Percentiles rank a stretch among this genome's conserved stretches.
Evolutionary conservation across 2,888 invertebrate genomes (phyloP).

Genomic region (Halocaridina rubra): DNA sequence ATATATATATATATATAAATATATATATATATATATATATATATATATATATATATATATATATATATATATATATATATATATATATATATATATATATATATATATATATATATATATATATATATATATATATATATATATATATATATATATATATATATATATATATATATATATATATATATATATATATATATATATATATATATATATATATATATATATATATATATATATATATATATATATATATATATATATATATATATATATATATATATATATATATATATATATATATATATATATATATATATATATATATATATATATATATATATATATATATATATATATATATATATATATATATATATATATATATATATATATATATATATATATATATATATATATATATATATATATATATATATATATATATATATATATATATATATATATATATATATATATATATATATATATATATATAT

Average conservation of each 20-base stretch:
- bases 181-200: too few species aligned
- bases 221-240: neutral
- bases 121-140: too few species aligned
- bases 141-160: too few species aligned
- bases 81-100: too few species aligned
- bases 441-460: neutral
- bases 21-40: too few species aligned
- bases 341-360: neutral
- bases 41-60: too few species aligned
- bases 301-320: neutral
- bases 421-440: neutral
- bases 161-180: too few species aligned
- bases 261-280: neutral
- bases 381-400: neutral
- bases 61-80: too few species aligned
- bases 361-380: neutral
- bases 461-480: neutral
- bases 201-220: neutral
- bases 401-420: neutral
- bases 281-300: neutral
- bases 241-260: neutral
- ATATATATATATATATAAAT: too few species aligned
- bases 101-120: too few species aligned
- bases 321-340: neutral
- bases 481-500: neutral